These are phyloP conservation scores for Spatulosminthurus flaviceps DNA, from an alignment of 2,888 invertebrate species.

Conservation along the genomic window DNA sequence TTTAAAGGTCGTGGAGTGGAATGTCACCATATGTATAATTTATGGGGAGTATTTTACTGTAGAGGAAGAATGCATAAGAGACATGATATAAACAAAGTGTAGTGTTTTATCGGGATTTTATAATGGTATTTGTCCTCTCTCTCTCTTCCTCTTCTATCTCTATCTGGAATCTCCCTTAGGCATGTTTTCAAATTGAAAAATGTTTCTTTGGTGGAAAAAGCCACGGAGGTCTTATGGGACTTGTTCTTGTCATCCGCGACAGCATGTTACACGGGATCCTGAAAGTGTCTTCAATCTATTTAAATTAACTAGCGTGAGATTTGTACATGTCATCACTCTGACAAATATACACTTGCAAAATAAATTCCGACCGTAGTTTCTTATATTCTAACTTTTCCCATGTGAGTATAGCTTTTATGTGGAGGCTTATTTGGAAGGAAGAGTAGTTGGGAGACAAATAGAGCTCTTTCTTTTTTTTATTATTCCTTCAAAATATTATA, in stretches of 20 bases:
- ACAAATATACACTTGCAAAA: too few relatives aligned
- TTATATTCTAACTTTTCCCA: too few relatives aligned
- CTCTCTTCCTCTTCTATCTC: too few relatives aligned
- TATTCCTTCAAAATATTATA: too few relatives aligned
- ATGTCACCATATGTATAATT: too few relatives aligned
- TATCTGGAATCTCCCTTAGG: too few relatives aligned
- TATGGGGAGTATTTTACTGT: too few relatives aligned
- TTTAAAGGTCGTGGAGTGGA: not conserved
- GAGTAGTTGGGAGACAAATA: too few relatives aligned
- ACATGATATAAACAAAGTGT: not conserved
- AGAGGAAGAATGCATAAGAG: not conserved
- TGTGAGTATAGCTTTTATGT: too few relatives aligned
- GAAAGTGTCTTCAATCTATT: not conserved
- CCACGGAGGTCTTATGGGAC: not conserved
- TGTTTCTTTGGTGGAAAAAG: not conserved
- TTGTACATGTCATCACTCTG: not conserved
- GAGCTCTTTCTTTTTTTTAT: too few relatives aligned
- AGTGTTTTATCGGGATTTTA: not conserved
- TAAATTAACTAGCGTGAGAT: not conserved
- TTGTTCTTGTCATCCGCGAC: not conserved
- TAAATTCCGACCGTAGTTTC: too few relatives aligned
- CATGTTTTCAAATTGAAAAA: constrained; percentile 14
- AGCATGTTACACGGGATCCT: not conserved
- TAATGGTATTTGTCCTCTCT: not conserved
- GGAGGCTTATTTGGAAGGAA: too few relatives aligned